phyloP scores from a whole-genome alignment of 35 echinoderm and acorn worm genomes.

The Chiridota heheva region DNA sequence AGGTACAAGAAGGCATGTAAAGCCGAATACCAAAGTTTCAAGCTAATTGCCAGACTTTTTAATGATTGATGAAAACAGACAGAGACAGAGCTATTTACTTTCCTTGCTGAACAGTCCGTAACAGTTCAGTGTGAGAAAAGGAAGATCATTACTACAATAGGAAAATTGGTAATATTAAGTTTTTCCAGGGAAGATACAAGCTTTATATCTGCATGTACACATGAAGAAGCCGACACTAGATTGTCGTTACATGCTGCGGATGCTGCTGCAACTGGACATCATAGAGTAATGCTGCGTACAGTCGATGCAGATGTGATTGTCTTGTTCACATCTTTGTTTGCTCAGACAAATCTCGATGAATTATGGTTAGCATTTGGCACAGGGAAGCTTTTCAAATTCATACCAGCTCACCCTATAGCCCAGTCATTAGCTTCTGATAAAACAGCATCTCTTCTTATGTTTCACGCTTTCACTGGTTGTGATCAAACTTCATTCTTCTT shows the following conservation, averaged over 20 bases:
- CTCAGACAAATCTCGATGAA: not conserved
- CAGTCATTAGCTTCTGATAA: not conserved
- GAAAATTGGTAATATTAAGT: too few species aligned
- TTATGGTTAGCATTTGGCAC: slow-evolving; percentile 46
- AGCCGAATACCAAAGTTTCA: too few species aligned
- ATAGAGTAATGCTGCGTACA: slow-evolving; percentile 10
- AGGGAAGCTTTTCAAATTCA: slow-evolving; percentile 27
- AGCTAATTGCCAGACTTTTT: too few species aligned
- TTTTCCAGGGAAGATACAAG: too few species aligned
- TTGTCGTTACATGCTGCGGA: slow-evolving; percentile 34
- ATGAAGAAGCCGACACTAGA: slow-evolving; percentile 54
- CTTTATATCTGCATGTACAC: slow-evolving; percentile 22
- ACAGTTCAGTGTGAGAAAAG: too few species aligned
- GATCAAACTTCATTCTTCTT: slow-evolving; percentile 28
- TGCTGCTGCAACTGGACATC: slow-evolving; percentile 4
- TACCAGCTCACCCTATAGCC: slow-evolving; percentile 14
- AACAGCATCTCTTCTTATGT: slow-evolving; percentile 10
- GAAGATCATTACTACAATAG: too few species aligned
- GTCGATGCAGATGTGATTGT: slow-evolving; percentile 64
- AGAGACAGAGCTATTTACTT: too few species aligned
- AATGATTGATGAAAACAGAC: too few species aligned
- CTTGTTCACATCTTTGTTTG: not conserved
- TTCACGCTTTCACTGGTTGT: slow-evolving; percentile 50
- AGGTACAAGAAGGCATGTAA: too few species aligned
- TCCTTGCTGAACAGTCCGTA: too few species aligned